Percentiles rank a stretch among this genome's conserved stretches.
These are phyloP conservation scores for Torymus aiolomorphi DNA, from an alignment of 2,888 invertebrate species.

Conservation along the genomic window DNA sequence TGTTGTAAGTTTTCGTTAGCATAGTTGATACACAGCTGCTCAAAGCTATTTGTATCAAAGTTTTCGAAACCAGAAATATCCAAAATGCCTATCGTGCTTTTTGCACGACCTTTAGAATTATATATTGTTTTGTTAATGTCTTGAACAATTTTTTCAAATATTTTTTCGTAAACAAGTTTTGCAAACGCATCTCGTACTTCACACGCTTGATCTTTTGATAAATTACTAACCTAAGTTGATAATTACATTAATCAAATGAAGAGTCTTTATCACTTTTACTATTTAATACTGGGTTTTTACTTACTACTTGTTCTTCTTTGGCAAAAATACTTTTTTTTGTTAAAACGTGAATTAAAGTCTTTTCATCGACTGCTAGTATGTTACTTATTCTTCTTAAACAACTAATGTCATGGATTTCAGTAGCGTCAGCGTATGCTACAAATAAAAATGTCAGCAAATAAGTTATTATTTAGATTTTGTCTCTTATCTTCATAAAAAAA, in stretches of 20 bases:
- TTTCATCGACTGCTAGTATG: conserved; percentile 84
- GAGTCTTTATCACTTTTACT: not conserved
- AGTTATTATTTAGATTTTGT: too few relatives aligned
- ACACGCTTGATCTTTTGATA: conserved; percentile 85
- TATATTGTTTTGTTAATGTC: conserved; percentile 92
- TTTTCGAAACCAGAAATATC: conserved; percentile 99
- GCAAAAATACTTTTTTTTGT: conserved; percentile 91
- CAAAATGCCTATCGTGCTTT: conserved; percentile 90
- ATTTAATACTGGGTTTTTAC: conserved; percentile 40
- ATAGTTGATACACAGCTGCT: conserved; percentile 97
- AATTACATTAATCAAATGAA: not conserved
- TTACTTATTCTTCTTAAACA: conserved; percentile 84
- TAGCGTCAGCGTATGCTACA: conserved; percentile 90
- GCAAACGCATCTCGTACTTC: conserved; percentile 95
- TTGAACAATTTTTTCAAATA: conserved; percentile 92
- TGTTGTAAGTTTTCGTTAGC: conserved; percentile 98
- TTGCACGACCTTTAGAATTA: conserved; percentile 79
- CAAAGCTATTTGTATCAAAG: conserved; percentile 93
- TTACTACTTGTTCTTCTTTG: conserved; percentile 87
- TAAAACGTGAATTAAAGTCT: conserved; percentile 85
- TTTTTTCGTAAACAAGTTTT: conserved; percentile 93
- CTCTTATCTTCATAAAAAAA: too few relatives aligned
- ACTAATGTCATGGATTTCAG: conserved; percentile 85
- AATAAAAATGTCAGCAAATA: conserved; percentile 3
- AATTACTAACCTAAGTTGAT: conserved; percentile 77